Conservation (phyloP, 2,888 invertebrate species). For the Platerodrilus igneus region DNA sequence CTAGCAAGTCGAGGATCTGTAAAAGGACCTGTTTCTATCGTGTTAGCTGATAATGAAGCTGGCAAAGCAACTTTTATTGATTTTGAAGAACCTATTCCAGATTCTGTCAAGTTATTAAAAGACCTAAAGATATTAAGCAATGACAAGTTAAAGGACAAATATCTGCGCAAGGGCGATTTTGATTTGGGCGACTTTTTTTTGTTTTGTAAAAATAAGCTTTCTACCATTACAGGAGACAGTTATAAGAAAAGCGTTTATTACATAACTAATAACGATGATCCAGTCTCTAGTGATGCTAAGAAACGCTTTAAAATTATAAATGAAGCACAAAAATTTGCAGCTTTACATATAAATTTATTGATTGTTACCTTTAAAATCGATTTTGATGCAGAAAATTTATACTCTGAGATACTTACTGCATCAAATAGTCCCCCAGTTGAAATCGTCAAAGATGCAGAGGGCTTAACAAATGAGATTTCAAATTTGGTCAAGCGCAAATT, state of each 20-base stretch:
- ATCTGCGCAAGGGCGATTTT: constrained; percentile 14
- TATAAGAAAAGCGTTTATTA: constrained; percentile 18
- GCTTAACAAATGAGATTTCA: constrained; percentile 8
- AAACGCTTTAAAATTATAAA: constrained; percentile 13
- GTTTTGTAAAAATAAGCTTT: constrained; percentile 18
- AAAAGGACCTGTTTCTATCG: constrained; percentile 16
- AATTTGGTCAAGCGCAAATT: constrained; percentile 11
- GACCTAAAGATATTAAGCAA: constrained; percentile 4
- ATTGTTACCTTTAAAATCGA: constrained; percentile 13
- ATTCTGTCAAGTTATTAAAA: constrained; percentile 13
- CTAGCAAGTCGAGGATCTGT: constrained; percentile 5
- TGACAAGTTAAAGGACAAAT: constrained; percentile 10
- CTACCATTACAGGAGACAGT: constrained; percentile 9
- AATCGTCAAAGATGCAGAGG: constrained; percentile 2
- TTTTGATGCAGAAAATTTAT: constrained; percentile 13
- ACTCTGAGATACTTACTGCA: constrained; percentile 10
- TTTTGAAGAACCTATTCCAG: constrained; percentile 14
- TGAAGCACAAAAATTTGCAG: constrained; percentile 14
- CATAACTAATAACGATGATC: constrained; percentile 20
- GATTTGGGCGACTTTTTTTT: constrained; percentile 21
- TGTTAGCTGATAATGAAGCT: constrained; percentile 16
- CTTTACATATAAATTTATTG: constrained; percentile 10
- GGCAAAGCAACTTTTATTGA: constrained; percentile 14
- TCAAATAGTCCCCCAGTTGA: constrained; percentile 11
- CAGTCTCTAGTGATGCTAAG: constrained; percentile 12